A percentile compares a stretch with the other conserved stretches of the same genome.
Evolutionary conservation across 2,888 invertebrate species (phyloP).

Genomic region (Tenthredo scrophulariae): DNA sequence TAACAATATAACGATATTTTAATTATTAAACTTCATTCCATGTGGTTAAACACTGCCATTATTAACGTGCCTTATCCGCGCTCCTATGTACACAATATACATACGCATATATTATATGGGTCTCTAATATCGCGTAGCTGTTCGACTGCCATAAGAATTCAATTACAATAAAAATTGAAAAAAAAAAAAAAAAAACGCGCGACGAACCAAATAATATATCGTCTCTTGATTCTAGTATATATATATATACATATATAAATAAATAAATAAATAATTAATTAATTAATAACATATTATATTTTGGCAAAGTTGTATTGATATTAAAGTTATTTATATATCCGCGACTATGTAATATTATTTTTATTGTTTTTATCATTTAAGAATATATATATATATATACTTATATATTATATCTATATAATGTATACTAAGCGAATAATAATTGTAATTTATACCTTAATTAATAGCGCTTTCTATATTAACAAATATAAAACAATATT

Average conservation of each 20-base stretch:
- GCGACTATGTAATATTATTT: background rate
- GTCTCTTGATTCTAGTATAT: too few species aligned
- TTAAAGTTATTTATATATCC: slow-evolving; percentile 28
- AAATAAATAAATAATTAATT: background rate
- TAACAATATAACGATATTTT: background rate
- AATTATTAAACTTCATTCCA: slow-evolving; percentile 28
- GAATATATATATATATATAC: background rate
- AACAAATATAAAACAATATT: slow-evolving; percentile 7
- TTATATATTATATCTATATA: slow-evolving; percentile 8
- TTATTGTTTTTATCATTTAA: background rate
- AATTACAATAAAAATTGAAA: slow-evolving; percentile 1
- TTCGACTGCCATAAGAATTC: background rate
- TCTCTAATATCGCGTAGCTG: background rate
- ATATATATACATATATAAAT: background rate
- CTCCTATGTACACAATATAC: background rate
- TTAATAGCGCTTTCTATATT: background rate
- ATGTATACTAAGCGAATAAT: background rate
- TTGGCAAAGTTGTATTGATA: background rate
- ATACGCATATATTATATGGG: background rate
- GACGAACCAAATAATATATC: too few species aligned
- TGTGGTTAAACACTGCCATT: slow-evolving; percentile 23
- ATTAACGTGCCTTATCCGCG: slow-evolving; percentile 20
- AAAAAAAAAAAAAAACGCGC: too few species aligned
- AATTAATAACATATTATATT: slow-evolving; percentile 1
- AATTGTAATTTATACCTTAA: background rate